Evolutionary conservation across 92 coral and sea anemone species (phyloP).

Genomic region (Nematostella vectensis): DNA sequence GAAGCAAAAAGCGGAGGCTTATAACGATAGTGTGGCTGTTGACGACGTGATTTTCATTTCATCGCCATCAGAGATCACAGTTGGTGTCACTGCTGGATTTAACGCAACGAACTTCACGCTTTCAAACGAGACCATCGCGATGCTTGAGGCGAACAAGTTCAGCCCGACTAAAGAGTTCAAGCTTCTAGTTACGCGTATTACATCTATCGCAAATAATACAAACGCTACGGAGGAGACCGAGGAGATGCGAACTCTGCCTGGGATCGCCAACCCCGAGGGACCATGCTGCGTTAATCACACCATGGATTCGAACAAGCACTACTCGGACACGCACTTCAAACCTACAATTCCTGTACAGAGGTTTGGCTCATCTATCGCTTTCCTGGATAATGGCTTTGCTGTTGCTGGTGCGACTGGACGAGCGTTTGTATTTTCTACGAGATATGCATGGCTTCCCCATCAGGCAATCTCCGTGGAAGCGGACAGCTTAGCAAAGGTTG

Average conservation of each 20-base stretch:
- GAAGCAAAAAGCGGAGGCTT: constrained; percentile 31
- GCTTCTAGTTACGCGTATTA: constrained; percentile 56
- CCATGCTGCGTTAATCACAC: constrained; percentile 68
- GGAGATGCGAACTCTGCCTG: constrained; percentile 52
- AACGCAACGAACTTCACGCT: constrained; percentile 7
- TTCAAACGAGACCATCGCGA: constrained; percentile 18
- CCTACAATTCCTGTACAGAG: constrained; percentile 39
- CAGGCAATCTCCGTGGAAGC: constrained; percentile 7
- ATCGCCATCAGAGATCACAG: constrained; percentile 45
- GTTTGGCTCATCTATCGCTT: constrained; percentile 67
- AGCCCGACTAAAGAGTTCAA: constrained; percentile 63
- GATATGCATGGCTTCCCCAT: constrained; percentile 1
- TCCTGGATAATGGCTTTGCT: constrained; percentile 37
- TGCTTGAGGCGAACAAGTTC: constrained; percentile 44
- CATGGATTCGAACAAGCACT: constrained; percentile 18
- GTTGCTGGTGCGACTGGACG: constrained; percentile 49
- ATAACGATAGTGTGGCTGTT: constrained; percentile 25
- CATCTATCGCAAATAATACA: constrained; percentile 71
- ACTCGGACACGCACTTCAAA: constrained; percentile 73
- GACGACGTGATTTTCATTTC: constrained; percentile 37
- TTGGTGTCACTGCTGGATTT: constrained; percentile 27
- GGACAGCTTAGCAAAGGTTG: constrained; percentile 9
- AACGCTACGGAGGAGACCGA: constrained; percentile 61
- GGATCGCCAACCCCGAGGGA: constrained; percentile 65
- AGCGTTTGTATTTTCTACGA: constrained; percentile 53